These are phyloP conservation scores for Stomatorhinus ivindoensis DNA, from an alignment of 2,113 vertebrate genomes.

Conservation along the genomic window DNA sequence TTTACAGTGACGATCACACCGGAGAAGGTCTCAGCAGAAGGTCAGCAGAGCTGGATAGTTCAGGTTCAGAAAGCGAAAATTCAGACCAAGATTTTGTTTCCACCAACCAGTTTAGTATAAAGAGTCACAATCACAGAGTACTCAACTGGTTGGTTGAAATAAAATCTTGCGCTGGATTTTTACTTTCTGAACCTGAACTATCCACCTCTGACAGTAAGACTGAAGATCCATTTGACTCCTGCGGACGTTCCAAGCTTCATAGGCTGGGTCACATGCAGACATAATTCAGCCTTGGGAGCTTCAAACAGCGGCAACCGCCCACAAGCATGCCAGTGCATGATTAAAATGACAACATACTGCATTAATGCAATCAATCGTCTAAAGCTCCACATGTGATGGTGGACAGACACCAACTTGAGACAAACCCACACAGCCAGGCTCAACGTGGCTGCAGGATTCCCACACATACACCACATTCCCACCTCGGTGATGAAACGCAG, in stretches of 20 bases:
- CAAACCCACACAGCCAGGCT: background rate
- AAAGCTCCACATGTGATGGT: background rate
- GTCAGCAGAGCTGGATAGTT: background rate
- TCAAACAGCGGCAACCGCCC: background rate
- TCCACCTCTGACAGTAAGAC: no score
- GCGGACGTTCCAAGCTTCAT: background rate
- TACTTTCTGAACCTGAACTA: no score
- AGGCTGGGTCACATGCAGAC: background rate
- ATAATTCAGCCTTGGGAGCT: background rate
- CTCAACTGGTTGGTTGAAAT: no score
- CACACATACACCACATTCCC: background rate
- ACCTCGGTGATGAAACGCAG: background rate
- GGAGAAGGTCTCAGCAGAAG: background rate
- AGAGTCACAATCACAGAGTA: no score
- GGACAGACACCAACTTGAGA: background rate
- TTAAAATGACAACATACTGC: background rate
- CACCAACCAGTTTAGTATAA: no score
- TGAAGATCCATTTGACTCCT: background rate
- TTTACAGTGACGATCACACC: background rate
- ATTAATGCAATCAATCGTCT: background rate
- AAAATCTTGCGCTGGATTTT: no score
- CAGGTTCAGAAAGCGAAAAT: no score
- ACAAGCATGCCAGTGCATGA: background rate
- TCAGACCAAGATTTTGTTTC: no score
- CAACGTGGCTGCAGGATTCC: background rate